phyloP scores from a whole-genome alignment of 1,140 invertebrate species.

The Magallana ariakensis region DNA sequence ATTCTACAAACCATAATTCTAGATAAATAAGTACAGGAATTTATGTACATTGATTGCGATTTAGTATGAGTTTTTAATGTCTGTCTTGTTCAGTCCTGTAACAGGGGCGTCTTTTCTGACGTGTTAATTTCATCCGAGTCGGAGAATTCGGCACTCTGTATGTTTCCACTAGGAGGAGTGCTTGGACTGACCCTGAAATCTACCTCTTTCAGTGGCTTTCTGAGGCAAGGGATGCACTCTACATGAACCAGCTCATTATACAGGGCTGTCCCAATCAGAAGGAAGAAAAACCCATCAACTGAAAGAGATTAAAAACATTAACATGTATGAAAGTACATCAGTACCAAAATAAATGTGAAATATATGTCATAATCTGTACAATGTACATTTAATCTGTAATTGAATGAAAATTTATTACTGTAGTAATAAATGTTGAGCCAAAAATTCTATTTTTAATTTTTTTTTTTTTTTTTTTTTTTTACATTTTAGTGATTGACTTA shows the following conservation, averaged over 20 bases:
- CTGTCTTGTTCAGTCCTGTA: neutral
- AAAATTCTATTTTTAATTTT: too few species aligned
- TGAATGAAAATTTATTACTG: too few species aligned
- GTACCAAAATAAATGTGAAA: too few species aligned
- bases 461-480: too few species aligned
- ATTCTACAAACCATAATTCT: too few species aligned
- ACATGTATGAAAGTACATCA: neutral
- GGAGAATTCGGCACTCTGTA: slow-evolving; percentile 56
- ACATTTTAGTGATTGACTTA: too few species aligned
- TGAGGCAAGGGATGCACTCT: slow-evolving; percentile 70
- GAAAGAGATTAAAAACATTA: slow-evolving; percentile 43
- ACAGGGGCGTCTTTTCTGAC: neutral
- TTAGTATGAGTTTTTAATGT: too few species aligned
- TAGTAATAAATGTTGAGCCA: too few species aligned
- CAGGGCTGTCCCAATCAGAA: slow-evolving; percentile 75
- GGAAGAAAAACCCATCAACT: slow-evolving; percentile 77
- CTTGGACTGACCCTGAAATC: neutral
- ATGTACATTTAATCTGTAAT: too few species aligned
- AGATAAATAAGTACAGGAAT: too few species aligned
- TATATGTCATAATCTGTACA: neutral
- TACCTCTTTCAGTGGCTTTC: slow-evolving; percentile 47
- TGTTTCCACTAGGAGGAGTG: slow-evolving; percentile 51
- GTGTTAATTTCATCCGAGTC: slow-evolving; percentile 53
- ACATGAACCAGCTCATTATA: slow-evolving; percentile 75
- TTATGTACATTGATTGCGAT: too few species aligned